Evolutionary conservation across 2,888 invertebrate genomes (phyloP), one percentile per base, ranked within the genome.

Genomic region (Doris montereyensis): DNA sequence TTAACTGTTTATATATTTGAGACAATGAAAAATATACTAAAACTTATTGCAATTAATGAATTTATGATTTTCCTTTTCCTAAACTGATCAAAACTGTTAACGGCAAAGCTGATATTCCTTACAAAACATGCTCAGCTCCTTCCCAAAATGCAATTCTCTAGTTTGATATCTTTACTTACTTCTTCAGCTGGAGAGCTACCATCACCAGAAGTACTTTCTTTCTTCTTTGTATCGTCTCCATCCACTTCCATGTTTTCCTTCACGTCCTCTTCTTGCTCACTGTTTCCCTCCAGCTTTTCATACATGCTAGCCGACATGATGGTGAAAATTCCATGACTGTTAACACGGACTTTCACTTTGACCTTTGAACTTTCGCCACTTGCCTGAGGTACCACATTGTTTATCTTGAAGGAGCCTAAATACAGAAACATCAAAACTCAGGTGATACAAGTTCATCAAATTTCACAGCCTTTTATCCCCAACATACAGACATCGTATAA

Each of bases 281-380:
- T 85, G 17, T 84, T 86, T 5, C 85, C 87, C 67, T 91, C 90
- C 68, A 87, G 78, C 82, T 89, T 89, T 81, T 92, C 91, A 68
- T 90, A 85, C 87, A 90, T 83, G 41, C 96, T 95, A 2, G 99
- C 99, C 76, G 95, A 95, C 13, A 95, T 94, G 30, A 99, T 94
- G 13, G 94, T 94, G 89, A 99, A 95, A 81, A 98, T 95, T 74
- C 99, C 99, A 91, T 99, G 96, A 73, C 96, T 93, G 93, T 98
- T 98, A 77, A 99, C 94, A 86, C 98, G 94, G 4, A 97, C 97
- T 93, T 98, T 99, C 2, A 99, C 95, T 92, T 98, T 98, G 0
- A 99, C 95, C 92, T 97, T 98, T 83, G 97, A 95, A n/a, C 95
- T 94, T 88, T 97, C 97, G 35, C 97, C 97, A 82, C 96, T 96